A percentile compares a stretch with the other conserved stretches of the same genome.
Conservation (phyloP, 2,797 vertebrate genomes). For the Peromyscus aztecus region DNA sequence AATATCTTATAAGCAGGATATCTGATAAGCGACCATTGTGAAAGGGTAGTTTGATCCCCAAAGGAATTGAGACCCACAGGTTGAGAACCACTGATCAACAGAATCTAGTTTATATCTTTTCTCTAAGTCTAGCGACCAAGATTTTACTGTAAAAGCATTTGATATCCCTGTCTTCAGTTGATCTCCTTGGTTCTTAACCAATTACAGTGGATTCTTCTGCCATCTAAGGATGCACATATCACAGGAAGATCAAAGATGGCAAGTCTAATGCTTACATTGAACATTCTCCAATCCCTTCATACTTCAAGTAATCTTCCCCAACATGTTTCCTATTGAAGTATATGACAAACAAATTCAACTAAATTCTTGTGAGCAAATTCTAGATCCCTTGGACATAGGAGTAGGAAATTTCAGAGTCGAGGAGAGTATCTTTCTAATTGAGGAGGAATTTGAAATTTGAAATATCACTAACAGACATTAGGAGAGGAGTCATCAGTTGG, state of each 20-base stretch:
- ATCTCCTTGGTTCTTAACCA: not conserved
- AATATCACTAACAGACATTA: not conserved
- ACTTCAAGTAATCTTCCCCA: not conserved
- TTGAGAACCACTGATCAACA: not conserved
- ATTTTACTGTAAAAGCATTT: not conserved
- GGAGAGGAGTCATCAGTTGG: not conserved
- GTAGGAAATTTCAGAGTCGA: not conserved
- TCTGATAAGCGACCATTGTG: not conserved
- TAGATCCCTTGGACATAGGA: not conserved
- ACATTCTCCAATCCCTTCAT: not conserved
- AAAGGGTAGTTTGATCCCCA: not conserved
- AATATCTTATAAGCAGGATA: not conserved
- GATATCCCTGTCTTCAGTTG: not conserved
- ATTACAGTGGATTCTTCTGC: not conserved
- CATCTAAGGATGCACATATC: not conserved
- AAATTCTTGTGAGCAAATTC: slow-evolving; percentile 36
- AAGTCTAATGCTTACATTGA: not conserved
- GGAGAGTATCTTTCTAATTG: not conserved
- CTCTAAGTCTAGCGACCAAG: not conserved
- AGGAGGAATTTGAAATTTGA: not conserved
- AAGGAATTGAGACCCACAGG: too few relatives aligned
- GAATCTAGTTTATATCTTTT: not conserved
- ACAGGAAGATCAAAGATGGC: not conserved
- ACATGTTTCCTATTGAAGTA: not conserved
- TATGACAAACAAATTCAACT: not conserved